Evolutionary conservation across 2,888 invertebrate species (phyloP), one percentile per base, ranked within the genome.

Genomic region (Gastrophysa polygoni): DNA sequence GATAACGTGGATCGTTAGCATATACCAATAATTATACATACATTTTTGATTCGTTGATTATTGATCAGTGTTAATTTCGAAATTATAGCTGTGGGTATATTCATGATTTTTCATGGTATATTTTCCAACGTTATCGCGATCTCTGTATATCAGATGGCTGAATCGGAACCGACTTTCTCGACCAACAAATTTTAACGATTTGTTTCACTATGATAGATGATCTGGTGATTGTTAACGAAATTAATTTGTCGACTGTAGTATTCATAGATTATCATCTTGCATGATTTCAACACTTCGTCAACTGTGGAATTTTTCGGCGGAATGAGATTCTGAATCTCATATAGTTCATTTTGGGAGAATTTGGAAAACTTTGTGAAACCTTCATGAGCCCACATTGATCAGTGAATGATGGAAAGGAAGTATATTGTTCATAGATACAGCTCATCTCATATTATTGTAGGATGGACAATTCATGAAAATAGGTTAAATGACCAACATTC

Each of bases 331-430:
- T 24, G 3, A 5, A 5, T 24, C 7, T 24, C 24, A 24, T 3
- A 73, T 75, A 77, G 77, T 76, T 76, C 77, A 76, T 74, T 75
- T 70, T n/a, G n/a, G n/a, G n/a, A n/a, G n/a, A n/a, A n/a, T n/a
- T n/a, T n/a, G n/a, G n/a, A n/a, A n/a, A n/a, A n/a, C n/a, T n/a
- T n/a, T n/a, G n/a, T n/a, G n/a, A n/a, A n/a, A n/a, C n/a, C n/a
- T n/a, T n/a, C n/a, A n/a, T n/a, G n/a, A n/a, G n/a, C n/a, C n/a
- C n/a, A n/a, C n/a, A n/a, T n/a, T n/a, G n/a, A n/a, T n/a, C n/a
- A n/a, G n/a, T n/a, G n/a, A n/a, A n/a, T n/a, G n/a, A n/a, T n/a
- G n/a, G n/a, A n/a, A n/a, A n/a, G n/a, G n/a, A n/a, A n/a, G n/a
- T n/a, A n/a, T n/a, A n/a, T n/a, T n/a, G n/a, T n/a, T n/a, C n/a